These are phyloP conservation scores for Eulemur macaco DNA, from an alignment of 2,113 vertebrate species.

Conservation along the genomic window DNA sequence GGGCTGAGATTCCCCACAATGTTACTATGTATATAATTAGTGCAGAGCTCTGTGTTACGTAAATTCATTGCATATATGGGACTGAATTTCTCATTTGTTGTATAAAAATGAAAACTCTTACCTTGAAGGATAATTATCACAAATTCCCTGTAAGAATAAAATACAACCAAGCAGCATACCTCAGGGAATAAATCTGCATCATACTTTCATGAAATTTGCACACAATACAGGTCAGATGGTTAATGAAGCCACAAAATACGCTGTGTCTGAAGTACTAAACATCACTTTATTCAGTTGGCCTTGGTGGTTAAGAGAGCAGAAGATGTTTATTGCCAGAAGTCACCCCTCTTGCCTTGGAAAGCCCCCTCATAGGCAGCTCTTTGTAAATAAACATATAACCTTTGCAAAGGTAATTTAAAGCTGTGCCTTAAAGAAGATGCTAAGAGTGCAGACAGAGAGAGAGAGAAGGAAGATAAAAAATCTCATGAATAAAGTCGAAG, in stretches of 20 bases:
- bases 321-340: conserved; percentile 84
- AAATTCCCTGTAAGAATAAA: conserved; percentile 80
- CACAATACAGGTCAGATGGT: conserved; percentile 83
- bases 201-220: conserved; percentile 83
- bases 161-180: conserved; percentile 69
- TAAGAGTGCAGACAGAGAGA: conserved; percentile 75
- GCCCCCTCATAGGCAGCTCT: conserved; percentile 79
- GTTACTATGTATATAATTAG: not conserved
- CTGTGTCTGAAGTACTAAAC: conserved; percentile 78
- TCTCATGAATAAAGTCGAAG: conserved; percentile 87
- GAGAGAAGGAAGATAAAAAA: conserved; percentile 82
- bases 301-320: conserved; percentile 79
- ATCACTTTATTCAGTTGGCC: conserved; percentile 79
- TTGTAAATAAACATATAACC: conserved; percentile 89
- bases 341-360: conserved; percentile 80
- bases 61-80: not conserved
- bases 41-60: accelerated
- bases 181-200: conserved; percentile 80
- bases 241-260: conserved; percentile 84
- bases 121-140: conserved; percentile 80
- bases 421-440: conserved; percentile 84
- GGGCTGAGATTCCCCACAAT: not conserved
- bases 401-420: conserved; percentile 88
- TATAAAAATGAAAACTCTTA: conserved; percentile 13
- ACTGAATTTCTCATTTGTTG: not conserved